Percentiles rank a stretch among this genome's conserved stretches.
Conservation (phyloP, 2,113 vertebrate genomes). For the Forbesichthys papilliferus region DNA sequence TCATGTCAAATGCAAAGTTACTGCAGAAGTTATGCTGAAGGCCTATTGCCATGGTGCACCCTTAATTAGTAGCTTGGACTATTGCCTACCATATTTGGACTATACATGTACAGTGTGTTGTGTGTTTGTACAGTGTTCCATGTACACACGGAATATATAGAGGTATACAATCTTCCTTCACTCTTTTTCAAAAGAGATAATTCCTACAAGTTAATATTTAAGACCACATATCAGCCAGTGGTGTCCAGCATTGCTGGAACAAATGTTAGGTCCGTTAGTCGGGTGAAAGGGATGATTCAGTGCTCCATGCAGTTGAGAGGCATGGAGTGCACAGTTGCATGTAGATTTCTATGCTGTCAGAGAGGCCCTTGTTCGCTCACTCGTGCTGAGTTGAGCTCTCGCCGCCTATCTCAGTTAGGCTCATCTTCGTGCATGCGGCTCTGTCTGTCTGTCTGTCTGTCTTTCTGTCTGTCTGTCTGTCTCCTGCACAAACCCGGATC, state of each 20-base stretch:
- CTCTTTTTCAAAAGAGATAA: too few relatives aligned
- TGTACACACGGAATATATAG: too few relatives aligned
- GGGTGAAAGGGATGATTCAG: constrained; percentile 73
- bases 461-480: constrained; percentile 44
- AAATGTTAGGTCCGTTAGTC: constrained; percentile 47
- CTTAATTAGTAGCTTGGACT: not conserved
- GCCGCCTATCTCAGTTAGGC: constrained; percentile 27
- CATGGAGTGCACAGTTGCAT: constrained; percentile 68
- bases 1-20: too few relatives aligned
- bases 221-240: not conserved
- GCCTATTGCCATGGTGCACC: not conserved
- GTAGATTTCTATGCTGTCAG: constrained; percentile 66
- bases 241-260: constrained; percentile 46
- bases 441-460: constrained; percentile 39
- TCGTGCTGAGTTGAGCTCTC: constrained; percentile 38
- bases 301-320: constrained; percentile 55
- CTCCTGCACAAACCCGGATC: constrained; percentile 28
- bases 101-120: too few relatives aligned
- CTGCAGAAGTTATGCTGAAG: too few relatives aligned
- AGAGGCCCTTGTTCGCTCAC: constrained; percentile 61
- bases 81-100: not conserved
- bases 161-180: too few relatives aligned
- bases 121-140: not conserved
- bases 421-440: constrained; percentile 22
- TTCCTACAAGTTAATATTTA: too few relatives aligned